These are phyloP conservation scores for Drosophila punjabiensis DNA, from an alignment of 1,140 invertebrate species.

Conservation along the genomic window DNA sequence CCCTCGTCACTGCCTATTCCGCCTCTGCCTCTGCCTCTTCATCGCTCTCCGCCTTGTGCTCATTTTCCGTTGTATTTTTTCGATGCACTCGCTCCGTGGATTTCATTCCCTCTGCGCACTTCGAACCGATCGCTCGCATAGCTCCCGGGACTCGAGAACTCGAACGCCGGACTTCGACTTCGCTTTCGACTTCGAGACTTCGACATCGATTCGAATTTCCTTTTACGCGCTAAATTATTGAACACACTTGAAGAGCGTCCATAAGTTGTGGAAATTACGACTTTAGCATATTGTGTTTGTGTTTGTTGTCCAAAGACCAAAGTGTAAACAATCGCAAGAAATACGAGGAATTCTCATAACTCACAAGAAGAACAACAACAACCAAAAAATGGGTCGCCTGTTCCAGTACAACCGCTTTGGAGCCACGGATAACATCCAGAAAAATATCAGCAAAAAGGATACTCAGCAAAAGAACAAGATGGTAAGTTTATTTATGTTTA, in stretches of 20 bases:
- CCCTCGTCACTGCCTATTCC: constrained; percentile 17
- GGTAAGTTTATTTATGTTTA: constrained; percentile 43
- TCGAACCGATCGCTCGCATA: constrained; percentile 78
- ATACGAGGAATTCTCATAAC: constrained; percentile 15
- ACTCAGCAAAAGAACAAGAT: constrained; percentile 65
- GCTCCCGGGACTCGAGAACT: constrained; percentile 49
- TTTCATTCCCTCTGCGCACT: constrained; percentile 81
- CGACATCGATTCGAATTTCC: constrained; percentile 24
- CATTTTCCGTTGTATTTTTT: constrained; percentile 82
- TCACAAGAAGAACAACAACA: neutral
- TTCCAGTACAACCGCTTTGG: constrained; percentile 82
- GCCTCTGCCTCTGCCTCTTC: constrained; percentile 18
- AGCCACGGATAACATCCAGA: constrained; percentile 65
- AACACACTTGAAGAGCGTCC: constrained; percentile 25
- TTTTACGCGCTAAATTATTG: constrained; percentile 35
- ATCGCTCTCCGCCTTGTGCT: constrained; percentile 62
- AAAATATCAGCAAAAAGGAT: constrained; percentile 69
- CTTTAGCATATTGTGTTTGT: constrained; percentile 54
- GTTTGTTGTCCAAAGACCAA: constrained; percentile 45
- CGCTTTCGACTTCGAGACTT: neutral
- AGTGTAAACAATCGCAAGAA: constrained; percentile 41
- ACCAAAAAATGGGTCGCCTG: constrained; percentile 73
- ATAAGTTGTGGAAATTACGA: constrained; percentile 41
- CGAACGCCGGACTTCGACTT: constrained; percentile 24
- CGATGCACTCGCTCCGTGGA: constrained; percentile 68